Evolutionary conservation across 2,113 vertebrate species (phyloP).

Genomic region (Cyanocitta stelleri): DNA sequence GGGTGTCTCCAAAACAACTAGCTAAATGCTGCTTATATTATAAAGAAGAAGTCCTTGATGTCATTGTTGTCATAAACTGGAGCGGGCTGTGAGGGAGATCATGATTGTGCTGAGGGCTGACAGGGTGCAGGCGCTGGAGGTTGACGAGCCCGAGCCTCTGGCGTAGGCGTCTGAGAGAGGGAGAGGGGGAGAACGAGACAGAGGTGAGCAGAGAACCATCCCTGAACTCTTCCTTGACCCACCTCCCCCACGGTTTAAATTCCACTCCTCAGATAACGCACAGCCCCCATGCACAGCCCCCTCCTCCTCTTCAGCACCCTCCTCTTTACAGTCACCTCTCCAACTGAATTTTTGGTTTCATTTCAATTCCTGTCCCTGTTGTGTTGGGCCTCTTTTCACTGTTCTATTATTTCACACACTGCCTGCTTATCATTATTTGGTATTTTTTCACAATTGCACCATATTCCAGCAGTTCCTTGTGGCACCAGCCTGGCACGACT

Average conservation of each 20-base stretch:
- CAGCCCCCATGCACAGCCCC: neutral
- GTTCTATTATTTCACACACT: rapidly evolving
- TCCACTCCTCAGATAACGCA: rapidly evolving
- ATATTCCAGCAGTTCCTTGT: neutral
- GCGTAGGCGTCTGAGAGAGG: slow-evolving; percentile 83
- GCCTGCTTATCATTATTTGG: neutral
- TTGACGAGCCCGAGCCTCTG: slow-evolving; percentile 80
- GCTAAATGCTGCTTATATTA: slow-evolving; percentile 84
- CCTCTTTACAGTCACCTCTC: neutral
- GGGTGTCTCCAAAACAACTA: slow-evolving; percentile 76
- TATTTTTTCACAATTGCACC: neutral
- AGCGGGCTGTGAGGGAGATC: slow-evolving; percentile 95
- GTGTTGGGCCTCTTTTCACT: neutral
- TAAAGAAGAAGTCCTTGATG: slow-evolving; percentile 73
- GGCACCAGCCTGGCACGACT: neutral
- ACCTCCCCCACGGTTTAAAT: rapidly evolving
- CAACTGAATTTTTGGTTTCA: neutral
- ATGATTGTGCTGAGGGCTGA: slow-evolving; percentile 97
- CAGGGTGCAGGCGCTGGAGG: slow-evolving; percentile 89
- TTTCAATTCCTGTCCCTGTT: neutral
- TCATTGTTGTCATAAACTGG: slow-evolving; percentile 91
- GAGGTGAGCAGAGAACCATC: neutral
- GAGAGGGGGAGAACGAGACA: neutral
- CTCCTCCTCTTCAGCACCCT: neutral
- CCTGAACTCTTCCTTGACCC: rapidly evolving